A percentile compares a stretch with the other conserved stretches of the same genome.
Evolutionary conservation across 2,113 vertebrate species (phyloP).

Genomic region (Aptenodytes patagonicus): DNA sequence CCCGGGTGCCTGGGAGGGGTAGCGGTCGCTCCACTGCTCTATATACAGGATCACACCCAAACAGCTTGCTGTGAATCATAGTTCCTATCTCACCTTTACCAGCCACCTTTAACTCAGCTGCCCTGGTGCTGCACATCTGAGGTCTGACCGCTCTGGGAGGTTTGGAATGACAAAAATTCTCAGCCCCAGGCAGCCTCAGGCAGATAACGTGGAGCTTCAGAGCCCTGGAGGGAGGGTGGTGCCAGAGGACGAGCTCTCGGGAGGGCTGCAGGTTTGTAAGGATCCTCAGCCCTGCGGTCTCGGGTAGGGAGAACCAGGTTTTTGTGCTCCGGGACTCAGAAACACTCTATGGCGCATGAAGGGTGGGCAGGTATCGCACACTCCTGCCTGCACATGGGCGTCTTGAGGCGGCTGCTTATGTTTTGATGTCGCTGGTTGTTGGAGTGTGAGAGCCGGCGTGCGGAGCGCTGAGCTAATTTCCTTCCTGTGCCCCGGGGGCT

Average conservation of each 20-base stretch:
- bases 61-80: not conserved
- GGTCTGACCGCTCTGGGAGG: not conserved
- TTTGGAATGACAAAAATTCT: not conserved
- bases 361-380: rapidly evolving
- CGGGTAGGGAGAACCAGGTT: rapidly evolving
- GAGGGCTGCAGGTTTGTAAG: not conserved
- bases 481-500: not conserved
- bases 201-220: not conserved
- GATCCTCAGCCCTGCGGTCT: not conserved
- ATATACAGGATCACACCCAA: rapidly evolving
- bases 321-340: rapidly evolving
- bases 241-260: not conserved
- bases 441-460: not conserved
- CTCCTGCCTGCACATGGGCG: rapidly evolving
- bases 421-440: rapidly evolving
- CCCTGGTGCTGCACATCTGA: not conserved
- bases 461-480: not conserved
- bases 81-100: not conserved
- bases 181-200: not conserved
- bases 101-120: not conserved
- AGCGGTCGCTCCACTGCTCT: rapidly evolving
- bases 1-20: not conserved
- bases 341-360: rapidly evolving
- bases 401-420: not conserved
- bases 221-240: not conserved